Evolutionary conservation across 2,797 vertebrate species (phyloP).

Genomic region (Carapus acus): DNA sequence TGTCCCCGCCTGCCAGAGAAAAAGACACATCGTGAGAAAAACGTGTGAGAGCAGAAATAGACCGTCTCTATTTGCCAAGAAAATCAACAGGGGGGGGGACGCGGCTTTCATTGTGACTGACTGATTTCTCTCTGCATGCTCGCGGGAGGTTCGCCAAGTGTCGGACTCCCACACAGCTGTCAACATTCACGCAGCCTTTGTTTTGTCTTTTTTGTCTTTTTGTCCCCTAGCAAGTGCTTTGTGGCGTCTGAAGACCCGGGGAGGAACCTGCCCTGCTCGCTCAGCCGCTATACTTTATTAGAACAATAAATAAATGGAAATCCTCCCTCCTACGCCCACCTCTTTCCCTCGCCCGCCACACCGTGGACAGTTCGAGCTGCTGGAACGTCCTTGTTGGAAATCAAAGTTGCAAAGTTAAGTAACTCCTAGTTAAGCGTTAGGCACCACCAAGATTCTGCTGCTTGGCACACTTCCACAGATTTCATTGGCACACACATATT

Average conservation of each 20-base stretch:
- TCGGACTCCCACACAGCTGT: slow-evolving; percentile 14
- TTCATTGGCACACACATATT: slow-evolving; percentile 43
- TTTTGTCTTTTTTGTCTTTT: slow-evolving; percentile 11
- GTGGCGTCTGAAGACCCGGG: slow-evolving; percentile 8
- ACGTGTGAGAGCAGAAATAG: slow-evolving; percentile 2
- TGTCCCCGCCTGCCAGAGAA: too few relatives aligned
- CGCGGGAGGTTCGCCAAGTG: slow-evolving; percentile 7
- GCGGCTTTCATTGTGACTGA: slow-evolving; percentile 15
- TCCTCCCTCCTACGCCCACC: too few relatives aligned
- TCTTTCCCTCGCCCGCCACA: too few relatives aligned
- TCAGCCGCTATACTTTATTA: slow-evolving; percentile 1
- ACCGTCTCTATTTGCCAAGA: neutral
- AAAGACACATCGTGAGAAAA: too few relatives aligned
- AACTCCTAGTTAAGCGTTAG: slow-evolving; percentile 63
- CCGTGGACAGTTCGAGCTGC: too few relatives aligned
- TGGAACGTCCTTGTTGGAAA: too few relatives aligned
- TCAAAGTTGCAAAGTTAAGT: too few relatives aligned
- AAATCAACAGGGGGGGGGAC: slow-evolving; percentile 5
- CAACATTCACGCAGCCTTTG: slow-evolving; percentile 18
- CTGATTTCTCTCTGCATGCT: slow-evolving; percentile 4
- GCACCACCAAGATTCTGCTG: slow-evolving; percentile 61
- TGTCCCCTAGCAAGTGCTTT: slow-evolving; percentile 13
- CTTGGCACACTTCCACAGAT: slow-evolving; percentile 49
- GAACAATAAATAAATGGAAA: too few relatives aligned
- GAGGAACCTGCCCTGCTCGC: slow-evolving; percentile 4